These are phyloP conservation scores for Albula goreensis DNA, from an alignment of 2,113 vertebrate species.

Conservation along the genomic window DNA sequence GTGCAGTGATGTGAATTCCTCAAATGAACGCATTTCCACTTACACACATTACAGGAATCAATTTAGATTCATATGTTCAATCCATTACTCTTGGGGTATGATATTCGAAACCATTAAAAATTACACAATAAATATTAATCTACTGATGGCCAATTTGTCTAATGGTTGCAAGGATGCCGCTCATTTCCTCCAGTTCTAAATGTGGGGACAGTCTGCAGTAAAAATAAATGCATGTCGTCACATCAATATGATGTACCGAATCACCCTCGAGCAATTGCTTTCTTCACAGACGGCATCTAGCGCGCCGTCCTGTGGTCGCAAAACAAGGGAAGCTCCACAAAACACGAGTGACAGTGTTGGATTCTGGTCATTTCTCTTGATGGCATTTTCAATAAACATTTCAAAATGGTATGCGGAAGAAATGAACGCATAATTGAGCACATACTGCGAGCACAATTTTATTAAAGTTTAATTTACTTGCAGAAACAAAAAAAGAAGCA, in stretches of 20 bases:
- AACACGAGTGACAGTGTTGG: not conserved
- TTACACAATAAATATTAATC: not conserved
- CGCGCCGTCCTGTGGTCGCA: conserved; percentile 48
- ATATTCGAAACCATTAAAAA: not conserved
- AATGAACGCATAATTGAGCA: not conserved
- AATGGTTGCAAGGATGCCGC: not conserved
- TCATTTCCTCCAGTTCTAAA: conserved; percentile 8
- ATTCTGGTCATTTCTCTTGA: not conserved
- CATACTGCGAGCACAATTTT: not conserved
- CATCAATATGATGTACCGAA: conserved; percentile 1
- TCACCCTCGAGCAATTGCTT: not conserved
- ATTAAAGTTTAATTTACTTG: not conserved
- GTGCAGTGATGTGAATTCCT: not conserved
- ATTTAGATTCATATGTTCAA: not conserved
- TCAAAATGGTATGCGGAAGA: not conserved
- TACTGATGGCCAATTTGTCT: not conserved
- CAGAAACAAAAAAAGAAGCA: not conserved
- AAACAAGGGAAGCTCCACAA: conserved; percentile 20
- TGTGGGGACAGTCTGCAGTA: conserved; percentile 31
- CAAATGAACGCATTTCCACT: not conserved
- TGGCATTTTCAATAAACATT: not conserved
- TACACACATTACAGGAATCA: not conserved
- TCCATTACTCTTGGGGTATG: not conserved
- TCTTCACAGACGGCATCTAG: not conserved
- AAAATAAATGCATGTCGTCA: conserved; percentile 32